Evolutionary conservation across 2,888 invertebrate genomes (phyloP), one percentile per base, ranked within the genome.

Genomic region (Unio delphinus): DNA sequence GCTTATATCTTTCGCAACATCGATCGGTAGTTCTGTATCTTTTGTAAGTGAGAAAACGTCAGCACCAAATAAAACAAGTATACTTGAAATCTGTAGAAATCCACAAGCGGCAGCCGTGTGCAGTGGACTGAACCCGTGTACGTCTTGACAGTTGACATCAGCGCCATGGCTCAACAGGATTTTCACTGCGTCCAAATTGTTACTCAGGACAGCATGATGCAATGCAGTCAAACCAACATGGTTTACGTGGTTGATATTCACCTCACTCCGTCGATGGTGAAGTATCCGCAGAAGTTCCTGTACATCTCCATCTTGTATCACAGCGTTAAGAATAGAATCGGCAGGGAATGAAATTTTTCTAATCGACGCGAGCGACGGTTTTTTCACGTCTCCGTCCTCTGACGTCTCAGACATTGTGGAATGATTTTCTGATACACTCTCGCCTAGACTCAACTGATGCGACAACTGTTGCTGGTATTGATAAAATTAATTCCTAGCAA

Each of bases 61-160:
- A 4, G 85, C 87, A 15, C 86, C 86, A 70, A 80, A 83, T 20
- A 86, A 57, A 30, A 87, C 69, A 61, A 87, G 74, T 34, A 87
- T 65, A 60, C 83, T 82, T n/a, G 81, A 80, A n/a, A 86, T 75
- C n/a, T 85, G 83, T 34, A 84, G 66, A 67, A 80, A 83, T 15
- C 86, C 87, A 66, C 86, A 82, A 5, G 86, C 87, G 4, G 87
- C 80, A 15, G 87, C 86, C 1, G 86, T 86, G 72, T 87, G 87
- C 23, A 87, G 67, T 1, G 87, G 84, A 56, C 82, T 83, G 66
- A 87, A 84, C 1, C 87, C 87, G 66, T 87, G 76, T 8, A 83
- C 75, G 73, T 87, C 87, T 73, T 85, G 83, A 11, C 78, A 78
- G 61, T 83, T 76, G 8, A 86, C 83, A 59, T 84, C 80, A 4